Percentiles rank a stretch among this genome's conserved stretches.
Evolutionary conservation across 2,113 vertebrate genomes (phyloP).

Genomic region (Varanus salvator): DNA sequence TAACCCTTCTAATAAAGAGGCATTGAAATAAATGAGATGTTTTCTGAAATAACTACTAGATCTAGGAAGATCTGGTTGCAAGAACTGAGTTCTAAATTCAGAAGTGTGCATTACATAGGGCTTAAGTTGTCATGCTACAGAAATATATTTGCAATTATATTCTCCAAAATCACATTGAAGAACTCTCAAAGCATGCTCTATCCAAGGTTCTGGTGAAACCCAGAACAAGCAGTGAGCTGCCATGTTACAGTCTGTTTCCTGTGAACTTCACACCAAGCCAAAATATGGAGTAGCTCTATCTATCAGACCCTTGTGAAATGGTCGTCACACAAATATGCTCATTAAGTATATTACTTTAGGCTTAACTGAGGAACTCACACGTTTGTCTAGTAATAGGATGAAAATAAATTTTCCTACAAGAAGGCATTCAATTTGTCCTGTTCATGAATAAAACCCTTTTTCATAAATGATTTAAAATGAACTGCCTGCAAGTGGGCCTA

Average conservation of each 20-base stretch:
- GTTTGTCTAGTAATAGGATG: constrained; percentile 24
- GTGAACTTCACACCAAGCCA: no score
- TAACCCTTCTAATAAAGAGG: neutral
- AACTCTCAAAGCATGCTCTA: neutral
- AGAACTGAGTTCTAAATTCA: neutral
- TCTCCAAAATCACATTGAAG: neutral
- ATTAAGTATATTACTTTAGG: neutral
- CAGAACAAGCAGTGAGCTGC: no score
- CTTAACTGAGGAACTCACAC: fast-evolving
- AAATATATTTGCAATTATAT: neutral
- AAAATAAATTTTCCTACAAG: constrained; percentile 26
- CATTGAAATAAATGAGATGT: neutral
- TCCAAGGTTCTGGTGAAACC: no score
- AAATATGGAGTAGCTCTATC: neutral
- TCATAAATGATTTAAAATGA: constrained; percentile 54
- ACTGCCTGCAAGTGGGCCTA: constrained; percentile 47
- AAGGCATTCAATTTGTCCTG: constrained; percentile 39
- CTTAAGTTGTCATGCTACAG: neutral
- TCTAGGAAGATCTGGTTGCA: neutral
- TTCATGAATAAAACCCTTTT: constrained; percentile 48
- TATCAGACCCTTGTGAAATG: constrained; percentile 19
- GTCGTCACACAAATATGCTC: constrained; percentile 11
- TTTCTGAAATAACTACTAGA: neutral
- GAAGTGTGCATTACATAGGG: neutral
- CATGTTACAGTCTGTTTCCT: no score